A percentile compares a stretch with the other conserved stretches of the same genome.
Conservation (phyloP, 2,113 vertebrate species). For the Psammodynastes pulverulentus region DNA sequence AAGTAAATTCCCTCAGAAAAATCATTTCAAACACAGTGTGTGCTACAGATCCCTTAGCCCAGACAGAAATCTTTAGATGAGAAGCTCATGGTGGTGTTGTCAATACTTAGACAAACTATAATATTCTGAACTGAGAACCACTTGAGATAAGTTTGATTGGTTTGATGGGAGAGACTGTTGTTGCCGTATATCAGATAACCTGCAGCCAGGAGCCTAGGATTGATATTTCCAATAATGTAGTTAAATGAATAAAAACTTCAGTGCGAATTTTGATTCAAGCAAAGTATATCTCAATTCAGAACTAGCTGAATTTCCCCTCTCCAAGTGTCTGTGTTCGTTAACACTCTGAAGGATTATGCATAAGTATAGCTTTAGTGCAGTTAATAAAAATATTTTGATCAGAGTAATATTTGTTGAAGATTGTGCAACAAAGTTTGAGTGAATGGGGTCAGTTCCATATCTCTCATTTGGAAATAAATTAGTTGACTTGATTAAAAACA, state of each 20-base stretch:
- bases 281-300: background rate
- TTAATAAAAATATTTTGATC: slow-evolving; percentile 53
- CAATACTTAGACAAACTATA: background rate
- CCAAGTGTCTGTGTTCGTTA: background rate
- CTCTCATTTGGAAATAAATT: slow-evolving; percentile 71
- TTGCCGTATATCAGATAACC: background rate
- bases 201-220: background rate
- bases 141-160: background rate
- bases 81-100: background rate
- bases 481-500: slow-evolving; percentile 76
- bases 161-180: background rate
- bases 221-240: background rate
- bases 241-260: background rate
- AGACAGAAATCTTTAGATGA: background rate
- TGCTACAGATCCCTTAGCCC: background rate
- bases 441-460: slow-evolving; percentile 41
- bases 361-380: slow-evolving; percentile 45
- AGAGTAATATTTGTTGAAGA: slow-evolving; percentile 63
- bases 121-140: background rate
- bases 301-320: background rate
- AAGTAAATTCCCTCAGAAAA: background rate
- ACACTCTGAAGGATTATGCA: slow-evolving; percentile 18
- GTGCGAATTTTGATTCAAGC: background rate
- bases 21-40: background rate
- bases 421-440: slow-evolving; percentile 62